A percentile compares a stretch with the other conserved stretches of the same genome.
Evolutionary conservation across 2,888 invertebrate genomes (phyloP).

Genomic region (Micropterix aruncella): DNA sequence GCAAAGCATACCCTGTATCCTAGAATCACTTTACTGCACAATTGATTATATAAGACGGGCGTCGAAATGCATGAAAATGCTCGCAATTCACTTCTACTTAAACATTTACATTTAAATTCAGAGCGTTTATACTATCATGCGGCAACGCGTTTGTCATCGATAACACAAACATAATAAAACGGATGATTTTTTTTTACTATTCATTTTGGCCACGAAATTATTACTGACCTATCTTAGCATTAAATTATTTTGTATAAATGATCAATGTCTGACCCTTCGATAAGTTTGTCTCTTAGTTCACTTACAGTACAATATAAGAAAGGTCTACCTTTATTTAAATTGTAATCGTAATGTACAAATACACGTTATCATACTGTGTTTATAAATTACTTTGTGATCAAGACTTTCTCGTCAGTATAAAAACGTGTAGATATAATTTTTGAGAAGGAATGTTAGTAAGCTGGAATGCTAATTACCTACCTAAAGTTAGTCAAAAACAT

Average conservation of each 20-base stretch:
- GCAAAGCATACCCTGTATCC: conserved; percentile 93
- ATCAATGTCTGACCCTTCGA: conserved; percentile 4
- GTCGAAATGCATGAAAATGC: background rate
- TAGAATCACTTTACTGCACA: conserved; percentile 64
- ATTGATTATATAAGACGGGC: conserved; percentile 22
- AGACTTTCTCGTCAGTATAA: conserved; percentile 11
- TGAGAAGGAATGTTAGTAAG: conserved; percentile 14
- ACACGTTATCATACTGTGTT: conserved; percentile 11
- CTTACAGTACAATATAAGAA: conserved; percentile 10
- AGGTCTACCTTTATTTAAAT: conserved; percentile 9
- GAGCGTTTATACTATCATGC: conserved; percentile 24
- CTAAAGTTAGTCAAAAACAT: conserved; percentile 7
- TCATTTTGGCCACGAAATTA: conserved; percentile 30
- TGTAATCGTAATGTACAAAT: conserved; percentile 6
- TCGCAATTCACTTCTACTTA: conserved; percentile 1
- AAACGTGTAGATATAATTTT: conserved; percentile 9
- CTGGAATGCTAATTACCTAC: conserved; percentile 12
- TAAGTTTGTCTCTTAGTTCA: conserved; percentile 10
- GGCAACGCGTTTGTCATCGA: background rate
- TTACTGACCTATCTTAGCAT: conserved; percentile 14
- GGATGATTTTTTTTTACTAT: no score
- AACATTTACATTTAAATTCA: conserved; percentile 17
- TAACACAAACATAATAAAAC: background rate
- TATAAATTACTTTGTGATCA: conserved; percentile 9
- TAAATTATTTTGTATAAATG: conserved; percentile 11